Evolutionary conservation across 2,797 vertebrate species (phyloP).

Genomic region (Rallus crepitans): DNA sequence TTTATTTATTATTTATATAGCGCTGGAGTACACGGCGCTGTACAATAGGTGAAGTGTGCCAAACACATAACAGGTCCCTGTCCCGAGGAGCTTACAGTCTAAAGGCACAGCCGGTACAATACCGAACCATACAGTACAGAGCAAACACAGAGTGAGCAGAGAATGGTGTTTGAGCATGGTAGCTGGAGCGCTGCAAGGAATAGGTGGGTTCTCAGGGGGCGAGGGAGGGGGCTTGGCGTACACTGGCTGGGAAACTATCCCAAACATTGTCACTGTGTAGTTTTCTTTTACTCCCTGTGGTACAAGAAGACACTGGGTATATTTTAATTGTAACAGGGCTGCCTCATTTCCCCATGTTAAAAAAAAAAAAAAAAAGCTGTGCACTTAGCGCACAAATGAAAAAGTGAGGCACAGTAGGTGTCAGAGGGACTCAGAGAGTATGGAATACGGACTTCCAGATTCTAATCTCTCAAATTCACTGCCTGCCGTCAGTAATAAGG

Average conservation of each 20-base stretch:
- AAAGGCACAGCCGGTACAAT: slow-evolving; percentile 69
- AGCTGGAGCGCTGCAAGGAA: slow-evolving; percentile 71
- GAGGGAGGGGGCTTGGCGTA: slow-evolving; percentile 41
- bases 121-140: slow-evolving; percentile 71
- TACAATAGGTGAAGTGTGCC: slow-evolving; percentile 70
- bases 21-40: slow-evolving; percentile 67
- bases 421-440: neutral
- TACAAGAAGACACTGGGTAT: neutral
- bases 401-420: neutral
- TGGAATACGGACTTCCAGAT: neutral
- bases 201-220: slow-evolving; percentile 59
- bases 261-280: neutral
- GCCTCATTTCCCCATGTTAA: neutral
- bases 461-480: neutral
- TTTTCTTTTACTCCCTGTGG: neutral
- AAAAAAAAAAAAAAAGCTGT: neutral
- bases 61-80: slow-evolving; percentile 70
- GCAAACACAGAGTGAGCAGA: slow-evolving; percentile 71
- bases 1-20: slow-evolving; percentile 71
- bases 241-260: slow-evolving; percentile 3
- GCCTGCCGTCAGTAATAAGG: neutral
- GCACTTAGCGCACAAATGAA: neutral
- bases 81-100: slow-evolving; percentile 69
- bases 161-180: slow-evolving; percentile 62
- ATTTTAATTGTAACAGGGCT: neutral